Evolutionary conservation across 2,113 vertebrate genomes (phyloP).

Genomic region (Gavia stellata): DNA sequence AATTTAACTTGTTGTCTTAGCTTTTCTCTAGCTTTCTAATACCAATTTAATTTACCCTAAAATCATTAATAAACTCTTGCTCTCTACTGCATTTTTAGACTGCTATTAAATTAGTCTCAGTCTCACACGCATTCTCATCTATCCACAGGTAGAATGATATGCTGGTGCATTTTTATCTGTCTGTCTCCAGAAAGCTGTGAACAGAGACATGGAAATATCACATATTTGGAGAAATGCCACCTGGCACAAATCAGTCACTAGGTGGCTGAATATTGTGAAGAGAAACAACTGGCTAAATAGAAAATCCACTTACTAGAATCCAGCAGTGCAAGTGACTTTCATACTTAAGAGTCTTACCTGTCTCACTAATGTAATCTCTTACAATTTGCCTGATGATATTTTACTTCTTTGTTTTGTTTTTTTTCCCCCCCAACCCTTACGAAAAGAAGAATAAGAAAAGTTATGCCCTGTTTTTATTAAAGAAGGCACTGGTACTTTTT

Average conservation of each 20-base stretch:
- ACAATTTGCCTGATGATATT: background rate
- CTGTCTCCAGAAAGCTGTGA: constrained; percentile 60
- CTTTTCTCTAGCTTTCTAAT: background rate
- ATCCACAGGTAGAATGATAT: constrained; percentile 38
- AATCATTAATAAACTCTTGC: background rate
- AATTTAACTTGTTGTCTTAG: background rate
- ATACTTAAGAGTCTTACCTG: background rate
- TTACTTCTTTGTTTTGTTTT: background rate
- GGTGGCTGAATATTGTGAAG: constrained; percentile 32
- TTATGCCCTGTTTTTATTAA: background rate
- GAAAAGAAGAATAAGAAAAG: background rate
- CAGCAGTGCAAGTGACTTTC: background rate
- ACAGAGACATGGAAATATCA: constrained; percentile 62
- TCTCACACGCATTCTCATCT: background rate
- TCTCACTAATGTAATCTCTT: background rate
- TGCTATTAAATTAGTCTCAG: background rate
- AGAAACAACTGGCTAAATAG: constrained; percentile 42
- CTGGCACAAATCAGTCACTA: constrained; percentile 57
- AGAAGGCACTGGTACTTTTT: background rate
- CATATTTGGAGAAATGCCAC: constrained; percentile 59
- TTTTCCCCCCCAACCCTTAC: background rate
- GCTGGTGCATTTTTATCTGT: constrained; percentile 53
- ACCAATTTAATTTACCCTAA: background rate
- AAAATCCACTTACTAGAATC: constrained; percentile 48
- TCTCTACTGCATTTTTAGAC: background rate